phyloP scores from a whole-genome alignment of 1,140 invertebrate species.

The Drosophila auraria region DNA sequence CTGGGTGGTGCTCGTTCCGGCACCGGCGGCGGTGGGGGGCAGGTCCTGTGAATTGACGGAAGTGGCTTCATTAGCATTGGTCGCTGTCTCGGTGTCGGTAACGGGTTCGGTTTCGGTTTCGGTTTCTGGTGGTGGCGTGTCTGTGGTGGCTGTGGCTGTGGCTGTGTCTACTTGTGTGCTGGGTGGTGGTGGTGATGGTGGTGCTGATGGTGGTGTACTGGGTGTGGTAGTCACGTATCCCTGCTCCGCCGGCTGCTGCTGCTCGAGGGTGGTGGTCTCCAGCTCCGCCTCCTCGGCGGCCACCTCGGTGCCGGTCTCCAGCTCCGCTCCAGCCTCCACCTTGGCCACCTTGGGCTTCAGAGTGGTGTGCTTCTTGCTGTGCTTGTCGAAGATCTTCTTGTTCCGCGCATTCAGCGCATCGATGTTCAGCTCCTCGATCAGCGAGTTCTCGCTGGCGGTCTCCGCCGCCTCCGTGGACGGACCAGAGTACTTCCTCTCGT shows the following conservation, averaged over 20 bases:
- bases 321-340: conserved; percentile 27
- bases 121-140: conserved; percentile 55
- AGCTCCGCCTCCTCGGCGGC: conserved; percentile 1
- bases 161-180: conserved; percentile 49
- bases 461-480: conserved; percentile 71
- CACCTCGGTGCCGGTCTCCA: conserved; percentile 44
- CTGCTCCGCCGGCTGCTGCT: conserved; percentile 26
- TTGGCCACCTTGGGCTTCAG: conserved; percentile 71
- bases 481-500: conserved; percentile 79
- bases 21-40: not conserved
- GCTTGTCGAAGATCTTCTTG: conserved; percentile 86
- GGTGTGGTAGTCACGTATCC: conserved; percentile 76
- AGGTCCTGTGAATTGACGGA: conserved; percentile 76
- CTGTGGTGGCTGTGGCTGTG: conserved; percentile 53
- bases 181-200: conserved; percentile 60
- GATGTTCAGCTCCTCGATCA: conserved; percentile 85
- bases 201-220: conserved; percentile 61
- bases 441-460: conserved; percentile 63
- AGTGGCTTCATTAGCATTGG: conserved; percentile 77
- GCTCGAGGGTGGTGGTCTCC: conserved; percentile 26
- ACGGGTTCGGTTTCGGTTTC: conserved; percentile 26
- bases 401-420: conserved; percentile 86
- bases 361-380: conserved; percentile 83
- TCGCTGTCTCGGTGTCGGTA: conserved; percentile 34
- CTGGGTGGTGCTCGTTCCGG: conserved; percentile 41